These are phyloP conservation scores for Sebastes nivosus DNA, from an alignment of 2,797 vertebrate species.

Conservation along the genomic window DNA sequence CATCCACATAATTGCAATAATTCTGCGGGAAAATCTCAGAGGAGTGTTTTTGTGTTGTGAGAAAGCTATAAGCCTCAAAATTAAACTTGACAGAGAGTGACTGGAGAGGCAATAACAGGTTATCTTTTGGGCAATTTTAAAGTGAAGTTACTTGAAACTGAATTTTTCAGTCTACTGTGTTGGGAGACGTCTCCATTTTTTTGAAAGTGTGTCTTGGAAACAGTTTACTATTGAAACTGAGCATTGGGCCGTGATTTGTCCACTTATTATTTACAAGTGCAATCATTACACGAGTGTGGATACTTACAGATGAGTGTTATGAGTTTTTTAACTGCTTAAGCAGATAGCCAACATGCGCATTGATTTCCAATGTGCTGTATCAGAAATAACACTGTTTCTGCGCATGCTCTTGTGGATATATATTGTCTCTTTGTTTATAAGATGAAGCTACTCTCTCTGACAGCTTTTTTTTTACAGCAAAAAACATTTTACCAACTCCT, in stretches of 20 bases:
- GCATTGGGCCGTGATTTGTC: neutral
- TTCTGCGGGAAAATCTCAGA: conserved; percentile 51
- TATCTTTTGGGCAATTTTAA: conserved; percentile 42
- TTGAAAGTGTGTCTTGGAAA: neutral
- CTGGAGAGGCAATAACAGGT: conserved; percentile 55
- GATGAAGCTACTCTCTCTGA: conserved; percentile 24
- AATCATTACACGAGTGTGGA: neutral
- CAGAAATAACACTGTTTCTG: conserved; percentile 15
- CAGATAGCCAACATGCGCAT: neutral
- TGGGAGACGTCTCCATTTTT: neutral
- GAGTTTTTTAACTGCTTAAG: conserved; percentile 15
- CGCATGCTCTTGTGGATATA: neutral
- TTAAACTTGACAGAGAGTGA: conserved; percentile 65
- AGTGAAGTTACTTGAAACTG: conserved; percentile 40
- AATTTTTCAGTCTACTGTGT: conserved; percentile 2
- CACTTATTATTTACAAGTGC: conserved; percentile 8
- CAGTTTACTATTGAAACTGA: conserved; percentile 1
- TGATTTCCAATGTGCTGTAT: conserved; percentile 31
- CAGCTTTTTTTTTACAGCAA: conserved; percentile 28
- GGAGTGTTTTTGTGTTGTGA: conserved; percentile 57
- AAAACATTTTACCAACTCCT: conserved; percentile 29
- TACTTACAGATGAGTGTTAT: neutral
- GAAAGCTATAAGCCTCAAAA: conserved; percentile 53
- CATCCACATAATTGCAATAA: conserved; percentile 63
- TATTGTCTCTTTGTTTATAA: conserved; percentile 8